A percentile compares a stretch with the other conserved stretches of the same genome.
Conservation (phyloP, 2,888 invertebrate species). For the Acanthosoma haemorrhoidale region DNA sequence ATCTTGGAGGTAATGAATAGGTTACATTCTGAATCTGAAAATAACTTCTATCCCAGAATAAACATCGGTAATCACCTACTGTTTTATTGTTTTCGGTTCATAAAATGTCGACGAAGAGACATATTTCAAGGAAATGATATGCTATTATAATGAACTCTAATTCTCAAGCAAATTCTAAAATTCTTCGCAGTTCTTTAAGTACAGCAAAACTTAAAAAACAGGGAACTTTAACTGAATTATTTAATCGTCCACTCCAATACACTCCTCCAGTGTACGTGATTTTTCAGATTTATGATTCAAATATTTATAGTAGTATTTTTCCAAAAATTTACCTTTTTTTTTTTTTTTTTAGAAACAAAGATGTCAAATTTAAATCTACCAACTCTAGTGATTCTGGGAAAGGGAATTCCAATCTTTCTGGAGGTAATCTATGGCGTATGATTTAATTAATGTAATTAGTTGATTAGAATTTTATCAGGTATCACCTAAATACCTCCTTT, state of each 20-base stretch:
- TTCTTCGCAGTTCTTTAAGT: conserved; percentile 16
- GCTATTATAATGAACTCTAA: not conserved
- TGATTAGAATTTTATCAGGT: too few species aligned
- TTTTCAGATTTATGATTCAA: not conserved
- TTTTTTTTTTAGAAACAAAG: too few species aligned
- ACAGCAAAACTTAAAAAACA: conserved; percentile 23
- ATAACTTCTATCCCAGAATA: too few species aligned
- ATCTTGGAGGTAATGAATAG: too few species aligned
- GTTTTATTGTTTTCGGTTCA: too few species aligned
- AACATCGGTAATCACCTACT: too few species aligned
- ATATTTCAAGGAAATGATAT: not conserved
- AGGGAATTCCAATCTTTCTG: not conserved
- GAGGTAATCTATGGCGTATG: too few species aligned
- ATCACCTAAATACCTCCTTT: too few species aligned
- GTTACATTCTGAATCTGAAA: too few species aligned
- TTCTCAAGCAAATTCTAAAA: not conserved
- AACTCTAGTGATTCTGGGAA: not conserved
- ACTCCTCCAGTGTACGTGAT: not conserved
- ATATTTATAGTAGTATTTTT: not conserved
- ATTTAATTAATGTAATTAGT: too few species aligned
- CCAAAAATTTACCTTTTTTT: not conserved
- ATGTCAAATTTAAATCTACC: too few species aligned
- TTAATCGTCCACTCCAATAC: not conserved
- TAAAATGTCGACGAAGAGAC: too few species aligned
- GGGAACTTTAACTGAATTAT: conserved; percentile 20